Conservation (phyloP, 1,140 invertebrate genomes). For the Drosophila tsacasi region DNA sequence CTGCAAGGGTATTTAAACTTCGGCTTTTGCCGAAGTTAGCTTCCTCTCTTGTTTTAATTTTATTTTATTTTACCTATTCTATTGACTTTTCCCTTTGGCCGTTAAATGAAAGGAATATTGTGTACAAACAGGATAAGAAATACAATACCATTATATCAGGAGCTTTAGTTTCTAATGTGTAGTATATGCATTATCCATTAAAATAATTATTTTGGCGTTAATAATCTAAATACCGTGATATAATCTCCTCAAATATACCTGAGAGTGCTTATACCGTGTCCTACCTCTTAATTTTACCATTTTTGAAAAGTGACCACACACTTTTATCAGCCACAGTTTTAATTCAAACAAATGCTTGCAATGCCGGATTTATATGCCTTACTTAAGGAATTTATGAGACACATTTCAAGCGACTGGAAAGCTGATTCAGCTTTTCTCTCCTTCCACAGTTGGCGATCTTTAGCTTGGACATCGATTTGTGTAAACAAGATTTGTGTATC, state of each 20-base stretch:
- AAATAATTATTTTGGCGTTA: no score
- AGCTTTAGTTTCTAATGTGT: no score
- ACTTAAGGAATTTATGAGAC: constrained; percentile 55
- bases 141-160: background rate
- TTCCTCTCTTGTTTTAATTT: no score
- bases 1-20: no score
- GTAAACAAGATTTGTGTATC: constrained; percentile 65
- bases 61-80: background rate
- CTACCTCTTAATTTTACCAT: background rate
- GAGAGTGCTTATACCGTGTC: no score
- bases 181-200: no score
- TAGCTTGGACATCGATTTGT: constrained; percentile 36
- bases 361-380: constrained; percentile 29
- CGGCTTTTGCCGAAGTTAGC: no score
- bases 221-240: no score
- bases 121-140: background rate
- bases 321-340: background rate
- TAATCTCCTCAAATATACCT: no score
- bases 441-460: constrained; percentile 19
- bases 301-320: background rate
- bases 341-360: constrained; percentile 19
- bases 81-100: background rate
- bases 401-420: constrained; percentile 49
- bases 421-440: constrained; percentile 64
- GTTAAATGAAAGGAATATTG: background rate